phyloP scores from a whole-genome alignment of 2,888 invertebrate genomes.

The Acronicta psi region DNA sequence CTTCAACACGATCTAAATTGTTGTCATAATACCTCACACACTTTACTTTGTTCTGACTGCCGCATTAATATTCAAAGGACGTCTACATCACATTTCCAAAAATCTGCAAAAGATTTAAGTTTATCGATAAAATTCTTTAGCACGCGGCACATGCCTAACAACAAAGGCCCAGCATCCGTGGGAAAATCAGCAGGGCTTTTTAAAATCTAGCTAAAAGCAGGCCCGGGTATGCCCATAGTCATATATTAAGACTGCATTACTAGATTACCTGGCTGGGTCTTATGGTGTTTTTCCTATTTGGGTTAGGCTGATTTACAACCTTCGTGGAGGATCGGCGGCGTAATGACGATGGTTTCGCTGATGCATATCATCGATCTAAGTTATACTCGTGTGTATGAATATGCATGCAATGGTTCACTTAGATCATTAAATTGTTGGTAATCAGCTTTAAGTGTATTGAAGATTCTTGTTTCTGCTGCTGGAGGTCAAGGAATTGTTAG shows the following conservation, averaged over 20 bases:
- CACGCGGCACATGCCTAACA: constrained; percentile 67
- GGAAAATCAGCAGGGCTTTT: constrained; percentile 81
- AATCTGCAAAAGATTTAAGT: constrained; percentile 33
- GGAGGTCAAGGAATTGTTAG: constrained; percentile 10
- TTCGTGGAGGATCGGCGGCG: constrained; percentile 19
- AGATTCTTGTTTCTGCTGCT: constrained; percentile 11
- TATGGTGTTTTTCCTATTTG: constrained; percentile 64
- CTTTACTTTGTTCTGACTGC: neutral
- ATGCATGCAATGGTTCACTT: constrained; percentile 28
- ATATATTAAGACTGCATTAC: constrained; percentile 74
- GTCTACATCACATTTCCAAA: constrained; percentile 18
- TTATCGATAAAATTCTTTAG: constrained; percentile 69
- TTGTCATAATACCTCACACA: constrained; percentile 1
- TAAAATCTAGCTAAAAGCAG: constrained; percentile 75
- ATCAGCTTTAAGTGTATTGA: constrained; percentile 18
- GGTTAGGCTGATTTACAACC: constrained; percentile 50
- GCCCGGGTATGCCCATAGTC: constrained; percentile 62
- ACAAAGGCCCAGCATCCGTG: constrained; percentile 78
- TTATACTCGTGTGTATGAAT: constrained; percentile 43
- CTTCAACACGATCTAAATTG: constrained; percentile 39
- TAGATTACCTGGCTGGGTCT: constrained; percentile 64
- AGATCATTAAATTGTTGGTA: constrained; percentile 40
- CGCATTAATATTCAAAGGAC: constrained; percentile 40
- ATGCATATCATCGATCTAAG: constrained; percentile 48
- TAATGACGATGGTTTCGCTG: constrained; percentile 41